Evolutionary conservation across 2,113 vertebrate genomes (phyloP).

Genomic region (Rhabdomys dilectus): DNA sequence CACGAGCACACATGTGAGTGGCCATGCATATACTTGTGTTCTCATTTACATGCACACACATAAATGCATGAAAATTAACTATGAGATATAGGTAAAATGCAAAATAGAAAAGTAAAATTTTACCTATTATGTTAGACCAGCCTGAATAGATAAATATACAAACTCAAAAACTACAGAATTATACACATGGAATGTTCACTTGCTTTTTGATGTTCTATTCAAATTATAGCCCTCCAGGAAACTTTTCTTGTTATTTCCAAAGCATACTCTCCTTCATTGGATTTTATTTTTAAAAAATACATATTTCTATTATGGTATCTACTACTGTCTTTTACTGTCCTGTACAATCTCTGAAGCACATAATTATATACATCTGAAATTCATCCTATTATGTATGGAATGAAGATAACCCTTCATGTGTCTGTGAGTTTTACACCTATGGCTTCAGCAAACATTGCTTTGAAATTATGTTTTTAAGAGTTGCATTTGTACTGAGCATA

Average conservation of each 20-base stretch:
- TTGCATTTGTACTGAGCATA: not conserved
- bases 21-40: not conserved
- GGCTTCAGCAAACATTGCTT: not conserved
- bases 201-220: slow-evolving; percentile 29
- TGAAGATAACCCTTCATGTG: not conserved
- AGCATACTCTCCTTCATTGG: not conserved
- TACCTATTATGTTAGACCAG: slow-evolving; percentile 37
- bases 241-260: slow-evolving; percentile 35
- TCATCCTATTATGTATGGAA: not conserved
- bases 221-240: slow-evolving; percentile 51
- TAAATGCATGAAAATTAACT: not conserved
- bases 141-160: slow-evolving; percentile 31
- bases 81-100: slow-evolving; percentile 58
- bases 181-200: not conserved
- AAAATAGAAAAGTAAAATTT: slow-evolving; percentile 42
- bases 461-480: not conserved
- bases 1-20: too few relatives aligned
- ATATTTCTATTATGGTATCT: not conserved
- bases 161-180: slow-evolving; percentile 38
- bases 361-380: slow-evolving; percentile 22
- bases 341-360: not conserved
- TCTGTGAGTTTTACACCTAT: not conserved
- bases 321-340: not conserved
- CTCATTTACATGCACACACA: not conserved
- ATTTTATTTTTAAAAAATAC: slow-evolving; percentile 28